Percentiles rank a stretch among this genome's conserved stretches.
Evolutionary conservation across 2,113 vertebrate species (phyloP).

Genomic region (Pachyramphus minor): DNA sequence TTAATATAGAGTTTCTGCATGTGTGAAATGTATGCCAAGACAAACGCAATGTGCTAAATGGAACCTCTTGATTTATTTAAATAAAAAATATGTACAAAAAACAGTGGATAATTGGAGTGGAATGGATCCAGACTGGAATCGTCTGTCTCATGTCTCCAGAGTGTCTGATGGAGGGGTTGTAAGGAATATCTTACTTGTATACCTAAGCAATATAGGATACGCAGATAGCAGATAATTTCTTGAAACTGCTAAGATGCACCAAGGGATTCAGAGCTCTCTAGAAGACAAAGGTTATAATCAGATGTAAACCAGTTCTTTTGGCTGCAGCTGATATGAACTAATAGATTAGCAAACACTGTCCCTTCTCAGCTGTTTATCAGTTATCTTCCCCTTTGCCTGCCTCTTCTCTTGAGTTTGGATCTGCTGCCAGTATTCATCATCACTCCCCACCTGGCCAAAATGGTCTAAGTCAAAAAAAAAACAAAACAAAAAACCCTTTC

Average conservation of each 20-base stretch:
- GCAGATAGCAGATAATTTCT: slow-evolving; percentile 36
- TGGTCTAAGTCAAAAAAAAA: background rate
- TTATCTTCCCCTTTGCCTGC: background rate
- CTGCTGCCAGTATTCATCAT: background rate
- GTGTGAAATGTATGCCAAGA: slow-evolving; percentile 56
- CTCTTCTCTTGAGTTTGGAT: background rate
- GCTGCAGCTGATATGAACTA: background rate
- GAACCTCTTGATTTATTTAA: slow-evolving; percentile 64
- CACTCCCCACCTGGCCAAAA: background rate
- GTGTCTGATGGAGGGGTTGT: slow-evolving; percentile 23
- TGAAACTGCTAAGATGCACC: background rate
- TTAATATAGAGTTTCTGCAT: slow-evolving; percentile 51
- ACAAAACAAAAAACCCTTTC: background rate
- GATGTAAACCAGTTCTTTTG: slow-evolving; percentile 6
- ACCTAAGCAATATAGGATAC: background rate
- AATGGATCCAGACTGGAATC: slow-evolving; percentile 51
- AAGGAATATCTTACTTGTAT: slow-evolving; percentile 8
- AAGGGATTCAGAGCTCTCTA: background rate
- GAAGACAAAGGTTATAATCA: slow-evolving; percentile 43
- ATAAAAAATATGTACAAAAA: slow-evolving; percentile 60
- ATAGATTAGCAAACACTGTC: background rate
- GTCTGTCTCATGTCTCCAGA: slow-evolving; percentile 49
- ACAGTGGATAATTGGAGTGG: slow-evolving; percentile 48
- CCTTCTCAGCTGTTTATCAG: background rate
- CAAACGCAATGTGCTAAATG: slow-evolving; percentile 53